Evolutionary conservation across 2,888 invertebrate species (phyloP), one percentile per base, ranked within the genome.

Genomic region (Parapristionchus giblindavisi): DNA sequence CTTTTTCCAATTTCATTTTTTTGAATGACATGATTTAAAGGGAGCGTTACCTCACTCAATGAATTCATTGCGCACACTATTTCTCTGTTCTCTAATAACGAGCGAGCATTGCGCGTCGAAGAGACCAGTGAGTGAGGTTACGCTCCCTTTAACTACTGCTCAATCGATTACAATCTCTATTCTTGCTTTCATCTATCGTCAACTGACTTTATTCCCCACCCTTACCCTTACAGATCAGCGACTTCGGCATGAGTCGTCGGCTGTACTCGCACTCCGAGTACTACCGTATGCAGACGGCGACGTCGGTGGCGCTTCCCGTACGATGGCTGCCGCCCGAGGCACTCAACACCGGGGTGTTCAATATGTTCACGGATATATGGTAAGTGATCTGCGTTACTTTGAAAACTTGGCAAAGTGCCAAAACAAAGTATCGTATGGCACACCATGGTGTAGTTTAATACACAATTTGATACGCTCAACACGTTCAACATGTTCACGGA

Each of bases 251-350:
- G 87, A 85, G 85, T 14, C 77, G 87, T 6, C 75, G 78, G 1
- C 77, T 87, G 36, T 82, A 81, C 66, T 81, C 83, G 11, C 73
- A 80, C 11, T 63, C 78, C 8, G 86, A 87, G 43, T 87, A 87
- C 78, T 87, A 87, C 77, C 74, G 80, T 36, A 83, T 87, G 83
- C 79, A 78, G 70, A 60, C 72, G 0, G 34, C 72, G 0, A 54
- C 70, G 24, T 56, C 51, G 29, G 58, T 60, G n/a, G 79, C 83
- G 0, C 78, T 93, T 95, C 60, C 72, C n/a, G 60, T 60, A 0
- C 91, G 98, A 81, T 99, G 99, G 99, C 97, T 99, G 95, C 96
- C 98, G 21, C 96, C 97, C 0, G 98, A 99, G 89, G 94, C 96
- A 0, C 95, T 98, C 87, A 90, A 96, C 54, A 96, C 96, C 89